Conservation (phyloP, 2,797 vertebrate genomes). For the Enteromius unitaeniatus region DNA sequence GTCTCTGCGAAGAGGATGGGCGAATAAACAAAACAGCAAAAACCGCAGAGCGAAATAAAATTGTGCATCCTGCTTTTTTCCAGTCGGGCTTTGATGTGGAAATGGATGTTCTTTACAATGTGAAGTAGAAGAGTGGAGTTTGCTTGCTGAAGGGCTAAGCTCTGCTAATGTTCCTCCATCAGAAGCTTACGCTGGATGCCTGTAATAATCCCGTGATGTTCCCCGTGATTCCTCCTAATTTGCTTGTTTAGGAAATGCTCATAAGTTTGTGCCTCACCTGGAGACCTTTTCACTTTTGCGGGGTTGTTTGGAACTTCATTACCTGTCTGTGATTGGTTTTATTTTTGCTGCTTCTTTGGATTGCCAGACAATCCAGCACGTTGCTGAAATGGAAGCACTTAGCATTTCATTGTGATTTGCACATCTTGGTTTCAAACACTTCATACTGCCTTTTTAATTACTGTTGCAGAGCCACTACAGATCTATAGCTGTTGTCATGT, state of each 20-base stretch:
- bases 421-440: conserved; percentile 78
- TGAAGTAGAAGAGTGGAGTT: conserved; percentile 79
- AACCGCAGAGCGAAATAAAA: conserved; percentile 85
- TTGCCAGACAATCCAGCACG: conserved; percentile 48
- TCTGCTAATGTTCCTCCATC: conserved; percentile 27
- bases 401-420: conserved; percentile 72
- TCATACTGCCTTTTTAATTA: conserved; percentile 81
- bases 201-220: conserved; percentile 8
- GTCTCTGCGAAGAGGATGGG: conserved; percentile 83
- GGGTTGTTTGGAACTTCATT: conserved; percentile 21
- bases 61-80: conserved; percentile 82
- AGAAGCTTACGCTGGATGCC: neutral
- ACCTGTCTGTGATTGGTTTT: conserved; percentile 20
- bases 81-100: conserved; percentile 91
- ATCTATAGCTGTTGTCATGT: conserved; percentile 85
- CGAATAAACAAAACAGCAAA: conserved; percentile 77
- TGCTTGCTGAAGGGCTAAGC: conserved; percentile 73
- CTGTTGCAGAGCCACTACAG: conserved; percentile 81
- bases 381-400: conserved; percentile 62
- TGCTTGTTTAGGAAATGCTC: neutral
- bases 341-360: conserved; percentile 47
- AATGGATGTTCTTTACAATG: conserved; percentile 82
- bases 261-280: neutral
- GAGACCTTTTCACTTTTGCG: conserved; percentile 3
- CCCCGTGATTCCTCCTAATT: neutral